Conservation (phyloP, 1,140 invertebrate species). For the Bombus balteatus region DNA sequence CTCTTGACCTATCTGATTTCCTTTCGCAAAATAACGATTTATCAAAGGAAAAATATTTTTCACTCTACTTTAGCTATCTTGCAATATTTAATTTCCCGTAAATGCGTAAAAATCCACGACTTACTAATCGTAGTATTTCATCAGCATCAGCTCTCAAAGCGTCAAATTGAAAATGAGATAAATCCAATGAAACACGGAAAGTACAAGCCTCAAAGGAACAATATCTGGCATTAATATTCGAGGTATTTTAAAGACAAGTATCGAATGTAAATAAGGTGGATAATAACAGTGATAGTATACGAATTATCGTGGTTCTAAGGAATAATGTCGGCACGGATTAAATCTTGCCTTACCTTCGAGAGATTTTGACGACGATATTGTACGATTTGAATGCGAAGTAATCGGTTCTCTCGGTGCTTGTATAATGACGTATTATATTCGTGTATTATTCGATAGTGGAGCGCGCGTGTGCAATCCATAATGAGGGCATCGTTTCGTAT, state of each 20-base stretch:
- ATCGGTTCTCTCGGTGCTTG: background rate
- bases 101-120: too few relatives aligned
- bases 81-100: too few relatives aligned
- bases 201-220: background rate
- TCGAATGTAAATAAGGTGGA: slow-evolving; percentile 1
- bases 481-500: slow-evolving; percentile 25
- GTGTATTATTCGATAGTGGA: slow-evolving; percentile 35
- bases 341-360: slow-evolving; percentile 14
- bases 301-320: slow-evolving; percentile 4
- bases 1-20: background rate
- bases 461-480: slow-evolving; percentile 25
- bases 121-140: too few relatives aligned
- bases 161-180: background rate
- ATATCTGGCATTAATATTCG: background rate
- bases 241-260: background rate
- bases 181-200: background rate
- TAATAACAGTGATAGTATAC: background rate
- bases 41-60: background rate
- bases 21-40: background rate
- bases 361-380: slow-evolving; percentile 1
- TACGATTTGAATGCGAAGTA: slow-evolving; percentile 15
- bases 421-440: slow-evolving; percentile 42
- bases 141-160: too few relatives aligned
- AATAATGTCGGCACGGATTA: slow-evolving; percentile 14
- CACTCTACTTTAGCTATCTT: too few relatives aligned